Percentiles rank a stretch among this genome's conserved stretches.
phyloP scores from a whole-genome alignment of 53 echinoderm and acorn worm species.

The Holothuria scabra region DNA sequence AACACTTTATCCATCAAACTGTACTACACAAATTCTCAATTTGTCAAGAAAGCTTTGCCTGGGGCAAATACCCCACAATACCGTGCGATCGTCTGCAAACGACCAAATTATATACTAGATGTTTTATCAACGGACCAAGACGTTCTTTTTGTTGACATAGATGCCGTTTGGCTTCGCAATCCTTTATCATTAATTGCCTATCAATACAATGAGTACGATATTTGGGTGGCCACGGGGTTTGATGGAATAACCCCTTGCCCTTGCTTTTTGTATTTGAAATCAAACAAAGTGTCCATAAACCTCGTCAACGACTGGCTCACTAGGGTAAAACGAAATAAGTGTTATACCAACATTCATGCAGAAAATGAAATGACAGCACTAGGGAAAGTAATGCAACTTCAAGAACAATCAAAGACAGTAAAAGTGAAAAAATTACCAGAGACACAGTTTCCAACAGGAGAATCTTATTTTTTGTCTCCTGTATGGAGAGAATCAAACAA shows the following conservation, averaged over 20 bases:
- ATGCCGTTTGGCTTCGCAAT: slow-evolving; percentile 58
- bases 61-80: slow-evolving; percentile 51
- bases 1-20: background rate
- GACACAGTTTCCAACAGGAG: slow-evolving; percentile 55
- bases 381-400: slow-evolving; percentile 38
- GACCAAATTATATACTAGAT: slow-evolving; percentile 56
- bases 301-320: slow-evolving; percentile 48
- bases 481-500: slow-evolving; percentile 37
- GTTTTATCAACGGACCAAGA: slow-evolving; percentile 34
- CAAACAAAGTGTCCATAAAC: slow-evolving; percentile 19
- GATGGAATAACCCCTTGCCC: slow-evolving; percentile 51
- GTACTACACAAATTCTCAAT: slow-evolving; percentile 9
- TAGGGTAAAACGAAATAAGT: slow-evolving; percentile 20
- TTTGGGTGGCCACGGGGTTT: slow-evolving; percentile 56
- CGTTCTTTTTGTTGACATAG: slow-evolving; percentile 60
- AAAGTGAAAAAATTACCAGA: slow-evolving; percentile 42
- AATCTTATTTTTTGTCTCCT: slow-evolving; percentile 49
- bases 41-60: background rate
- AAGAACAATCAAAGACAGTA: slow-evolving; percentile 12
- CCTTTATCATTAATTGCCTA: slow-evolving; percentile 33
- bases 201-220: slow-evolving; percentile 24
- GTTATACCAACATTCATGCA: slow-evolving; percentile 18
- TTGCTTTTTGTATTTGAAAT: slow-evolving; percentile 54
- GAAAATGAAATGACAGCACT: slow-evolving; percentile 56
- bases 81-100: slow-evolving; percentile 49